Evolutionary conservation across 2,113 vertebrate genomes (phyloP).

Genomic region (Lethenteron camtschaticum): DNA sequence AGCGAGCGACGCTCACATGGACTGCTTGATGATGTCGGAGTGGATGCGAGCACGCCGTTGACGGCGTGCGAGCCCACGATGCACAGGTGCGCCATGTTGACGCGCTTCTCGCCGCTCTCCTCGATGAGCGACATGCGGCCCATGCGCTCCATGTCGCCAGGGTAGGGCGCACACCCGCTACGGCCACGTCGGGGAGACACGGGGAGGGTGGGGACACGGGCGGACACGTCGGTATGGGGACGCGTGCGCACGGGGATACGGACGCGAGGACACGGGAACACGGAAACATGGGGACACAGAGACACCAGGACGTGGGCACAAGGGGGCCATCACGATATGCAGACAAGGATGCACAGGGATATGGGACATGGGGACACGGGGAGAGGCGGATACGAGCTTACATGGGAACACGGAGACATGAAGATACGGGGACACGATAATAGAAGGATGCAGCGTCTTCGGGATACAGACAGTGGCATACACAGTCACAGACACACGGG

Average conservation of each 20-base stretch:
- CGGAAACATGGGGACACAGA: too few species aligned
- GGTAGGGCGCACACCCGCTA: constrained; percentile 39
- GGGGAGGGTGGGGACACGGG: background rate
- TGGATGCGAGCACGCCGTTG: constrained; percentile 68
- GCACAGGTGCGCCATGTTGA: constrained; percentile 73
- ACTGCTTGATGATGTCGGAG: constrained; percentile 64
- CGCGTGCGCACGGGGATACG: background rate
- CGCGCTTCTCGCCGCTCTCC: constrained; percentile 41
- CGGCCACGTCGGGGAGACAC: background rate
- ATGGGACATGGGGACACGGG: too few species aligned
- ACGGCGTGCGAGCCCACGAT: constrained; percentile 59
- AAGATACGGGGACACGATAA: too few species aligned
- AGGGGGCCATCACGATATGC: too few species aligned
- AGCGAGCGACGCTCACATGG: constrained; percentile 26
- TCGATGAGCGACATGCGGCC: constrained; percentile 69
- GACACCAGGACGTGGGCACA: too few species aligned
- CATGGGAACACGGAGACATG: too few species aligned
- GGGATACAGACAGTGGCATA: too few species aligned
- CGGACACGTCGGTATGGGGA: background rate
- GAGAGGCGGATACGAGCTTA: too few species aligned
- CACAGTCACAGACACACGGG: too few species aligned
- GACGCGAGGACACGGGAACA: background rate
- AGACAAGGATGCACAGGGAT: too few species aligned
- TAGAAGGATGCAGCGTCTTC: too few species aligned
- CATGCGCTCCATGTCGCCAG: constrained; percentile 41